These are phyloP conservation scores for Caerostris extrusa DNA, from an alignment of 1,140 invertebrate species.

Conservation along the genomic window DNA sequence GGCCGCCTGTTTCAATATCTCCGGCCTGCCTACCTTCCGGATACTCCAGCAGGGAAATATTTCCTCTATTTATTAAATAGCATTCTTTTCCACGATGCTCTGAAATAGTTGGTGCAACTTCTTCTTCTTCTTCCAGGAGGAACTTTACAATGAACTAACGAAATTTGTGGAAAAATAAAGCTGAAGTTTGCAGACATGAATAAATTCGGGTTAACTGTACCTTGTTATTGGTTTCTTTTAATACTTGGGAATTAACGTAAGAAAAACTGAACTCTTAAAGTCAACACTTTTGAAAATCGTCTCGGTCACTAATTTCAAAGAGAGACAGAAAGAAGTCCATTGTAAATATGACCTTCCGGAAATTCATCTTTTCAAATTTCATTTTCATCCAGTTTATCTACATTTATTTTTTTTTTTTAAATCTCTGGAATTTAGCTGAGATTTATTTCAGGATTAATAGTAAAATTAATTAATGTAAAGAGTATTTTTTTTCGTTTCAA, in stretches of 20 bases:
- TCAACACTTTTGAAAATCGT: no score
- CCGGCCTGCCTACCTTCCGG: neutral
- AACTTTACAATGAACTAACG: neutral
- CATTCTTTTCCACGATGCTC: neutral
- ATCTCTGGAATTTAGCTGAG: no score
- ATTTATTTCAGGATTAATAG: no score
- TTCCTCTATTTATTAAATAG: conserved; percentile 47
- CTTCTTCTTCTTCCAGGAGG: neutral
- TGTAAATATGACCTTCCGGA: no score
- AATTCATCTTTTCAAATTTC: no score
- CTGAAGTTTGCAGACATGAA: neutral
- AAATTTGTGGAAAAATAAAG: neutral
- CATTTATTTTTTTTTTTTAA: no score
- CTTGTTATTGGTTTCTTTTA: neutral
- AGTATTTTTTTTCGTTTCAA: no score
- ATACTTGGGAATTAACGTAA: neutral
- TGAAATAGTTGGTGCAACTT: neutral
- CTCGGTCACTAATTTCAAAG: no score
- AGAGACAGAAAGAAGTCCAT: no score
- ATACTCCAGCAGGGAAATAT: conserved; percentile 13
- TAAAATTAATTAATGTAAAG: no score
- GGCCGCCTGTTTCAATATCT: conserved; percentile 48
- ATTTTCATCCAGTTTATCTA: no score
- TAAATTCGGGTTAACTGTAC: neutral
- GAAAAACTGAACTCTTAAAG: no score